Conservation (phyloP, 2,888 invertebrate species). For the Ceraclea dissimilis region DNA sequence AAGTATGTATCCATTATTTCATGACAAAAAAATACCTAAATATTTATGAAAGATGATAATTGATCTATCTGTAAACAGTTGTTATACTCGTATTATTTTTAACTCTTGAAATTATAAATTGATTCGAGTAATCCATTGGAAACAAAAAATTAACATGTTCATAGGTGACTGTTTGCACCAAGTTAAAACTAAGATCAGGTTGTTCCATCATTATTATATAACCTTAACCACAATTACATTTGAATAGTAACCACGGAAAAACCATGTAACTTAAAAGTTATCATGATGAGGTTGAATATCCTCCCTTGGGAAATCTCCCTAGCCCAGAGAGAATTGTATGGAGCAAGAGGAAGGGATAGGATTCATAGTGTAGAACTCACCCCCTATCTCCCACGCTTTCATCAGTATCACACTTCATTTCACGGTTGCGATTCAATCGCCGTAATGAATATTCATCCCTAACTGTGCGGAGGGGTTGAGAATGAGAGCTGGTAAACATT, state of each 20-base stretch:
- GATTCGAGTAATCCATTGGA: too few relatives aligned
- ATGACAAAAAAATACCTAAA: too few relatives aligned
- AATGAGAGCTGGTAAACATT: slow-evolving; percentile 20
- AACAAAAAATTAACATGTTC: too few relatives aligned
- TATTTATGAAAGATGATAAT: too few relatives aligned
- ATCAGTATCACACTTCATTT: slow-evolving; percentile 26
- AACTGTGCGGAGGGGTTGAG: slow-evolving; percentile 6
- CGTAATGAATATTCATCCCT: slow-evolving; percentile 26
- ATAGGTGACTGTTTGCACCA: too few relatives aligned
- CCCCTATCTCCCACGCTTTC: slow-evolving; percentile 21
- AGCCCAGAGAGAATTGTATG: slow-evolving; percentile 3
- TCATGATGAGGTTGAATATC: slow-evolving; percentile 13
- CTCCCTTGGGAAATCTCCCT: slow-evolving; percentile 23
- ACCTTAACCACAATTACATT: slow-evolving; percentile 25
- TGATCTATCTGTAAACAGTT: too few relatives aligned
- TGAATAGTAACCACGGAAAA: slow-evolving; percentile 23
- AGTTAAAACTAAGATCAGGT: too few relatives aligned
- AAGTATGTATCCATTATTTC: too few relatives aligned
- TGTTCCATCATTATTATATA: too few relatives aligned
- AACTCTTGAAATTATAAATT: too few relatives aligned
- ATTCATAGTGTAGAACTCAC: slow-evolving; percentile 1
- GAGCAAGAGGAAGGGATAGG: not conserved
- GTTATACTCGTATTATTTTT: too few relatives aligned
- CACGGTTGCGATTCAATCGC: slow-evolving; percentile 26
- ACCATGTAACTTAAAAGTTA: slow-evolving; percentile 24